Evolutionary conservation across 64 coral and sea anemone species (phyloP).

Genomic region (Astreopora myriophthalma): DNA sequence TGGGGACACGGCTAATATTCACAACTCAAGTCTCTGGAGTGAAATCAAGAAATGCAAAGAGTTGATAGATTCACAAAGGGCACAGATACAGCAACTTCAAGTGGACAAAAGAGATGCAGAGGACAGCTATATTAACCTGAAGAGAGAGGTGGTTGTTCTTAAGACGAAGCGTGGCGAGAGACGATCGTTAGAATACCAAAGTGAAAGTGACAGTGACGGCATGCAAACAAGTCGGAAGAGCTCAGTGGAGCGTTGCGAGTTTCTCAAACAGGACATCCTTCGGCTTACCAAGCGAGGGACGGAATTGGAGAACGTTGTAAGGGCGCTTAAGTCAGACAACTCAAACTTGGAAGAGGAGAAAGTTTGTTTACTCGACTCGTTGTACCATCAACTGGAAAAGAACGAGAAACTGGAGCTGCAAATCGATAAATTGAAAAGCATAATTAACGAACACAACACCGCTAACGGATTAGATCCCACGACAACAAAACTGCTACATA

Average conservation of each 20-base stretch:
- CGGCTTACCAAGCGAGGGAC: constrained; percentile 47
- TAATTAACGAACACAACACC: constrained; percentile 11
- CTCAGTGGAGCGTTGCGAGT: constrained; percentile 72
- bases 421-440: constrained; percentile 50
- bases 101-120: constrained; percentile 93
- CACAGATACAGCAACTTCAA: constrained; percentile 86
- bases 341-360: constrained; percentile 88
- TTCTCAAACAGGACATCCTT: constrained; percentile 71
- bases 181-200: not conserved
- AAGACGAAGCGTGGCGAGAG: constrained; percentile 50
- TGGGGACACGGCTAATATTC: constrained; percentile 16
- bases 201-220: constrained; percentile 38
- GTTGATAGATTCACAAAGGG: constrained; percentile 86
- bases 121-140: constrained; percentile 80
- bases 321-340: constrained; percentile 72
- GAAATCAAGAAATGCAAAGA: constrained; percentile 97
- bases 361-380: constrained; percentile 75
- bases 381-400: constrained; percentile 88
- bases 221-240: constrained; percentile 58
- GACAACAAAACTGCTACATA: not conserved
- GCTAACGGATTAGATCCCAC: not conserved
- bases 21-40: constrained; percentile 60
- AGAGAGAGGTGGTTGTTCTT: constrained; percentile 79
- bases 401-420: constrained; percentile 80
- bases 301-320: constrained; percentile 68